phyloP scores from a whole-genome alignment of 2,113 vertebrate genomes.

The Otocyon megalotis region DNA sequence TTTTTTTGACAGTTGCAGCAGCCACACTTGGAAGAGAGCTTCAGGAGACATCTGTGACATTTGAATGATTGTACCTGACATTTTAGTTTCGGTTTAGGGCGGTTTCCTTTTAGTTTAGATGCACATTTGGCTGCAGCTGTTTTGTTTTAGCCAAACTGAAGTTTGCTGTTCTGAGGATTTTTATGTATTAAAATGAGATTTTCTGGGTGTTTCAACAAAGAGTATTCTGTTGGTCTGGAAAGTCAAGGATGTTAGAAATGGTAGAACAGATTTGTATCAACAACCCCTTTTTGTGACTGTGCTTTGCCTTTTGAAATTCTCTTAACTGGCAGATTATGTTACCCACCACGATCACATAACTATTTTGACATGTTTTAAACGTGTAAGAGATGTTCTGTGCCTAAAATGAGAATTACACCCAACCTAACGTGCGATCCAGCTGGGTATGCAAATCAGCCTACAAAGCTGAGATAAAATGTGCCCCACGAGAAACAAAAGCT shows the following conservation, averaged over 20 bases:
- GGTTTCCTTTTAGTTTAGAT: neutral
- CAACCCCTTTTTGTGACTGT: neutral
- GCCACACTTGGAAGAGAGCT: neutral
- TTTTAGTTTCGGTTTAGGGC: neutral
- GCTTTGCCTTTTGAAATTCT: neutral
- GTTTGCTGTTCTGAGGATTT: neutral
- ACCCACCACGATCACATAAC: fast-evolving
- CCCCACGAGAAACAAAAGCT: neutral
- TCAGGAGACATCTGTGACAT: neutral
- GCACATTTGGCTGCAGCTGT: neutral
- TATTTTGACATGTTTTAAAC: neutral
- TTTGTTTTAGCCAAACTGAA: neutral
- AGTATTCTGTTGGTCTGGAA: neutral
- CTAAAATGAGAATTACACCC: neutral
- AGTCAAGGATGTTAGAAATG: fast-evolving
- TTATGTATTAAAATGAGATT: neutral
- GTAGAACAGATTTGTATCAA: neutral
- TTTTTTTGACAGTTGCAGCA: neutral
- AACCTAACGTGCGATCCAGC: neutral
- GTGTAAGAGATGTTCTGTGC: neutral
- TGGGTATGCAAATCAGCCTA: neutral
- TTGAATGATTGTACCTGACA: neutral
- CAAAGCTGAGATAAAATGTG: neutral
- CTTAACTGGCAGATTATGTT: neutral
- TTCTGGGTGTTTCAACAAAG: neutral